phyloP scores from a whole-genome alignment of 2,113 vertebrate genomes.

The Chaetura pelagica region DNA sequence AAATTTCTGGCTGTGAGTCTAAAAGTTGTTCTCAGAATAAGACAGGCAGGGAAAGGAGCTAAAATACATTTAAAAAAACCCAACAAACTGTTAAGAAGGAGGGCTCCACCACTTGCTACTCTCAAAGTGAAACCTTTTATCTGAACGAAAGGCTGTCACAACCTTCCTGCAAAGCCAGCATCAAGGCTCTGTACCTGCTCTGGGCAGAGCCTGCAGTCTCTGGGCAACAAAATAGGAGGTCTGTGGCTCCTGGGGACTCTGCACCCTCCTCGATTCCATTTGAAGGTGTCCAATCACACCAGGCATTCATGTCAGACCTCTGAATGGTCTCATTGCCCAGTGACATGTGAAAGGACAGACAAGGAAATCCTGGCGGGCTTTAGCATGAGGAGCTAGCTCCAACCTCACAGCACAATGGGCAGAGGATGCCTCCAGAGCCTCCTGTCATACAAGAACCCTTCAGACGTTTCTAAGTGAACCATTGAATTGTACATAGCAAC shows the following conservation, averaged over 20 bases:
- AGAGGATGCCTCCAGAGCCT: neutral
- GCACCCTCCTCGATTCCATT: rapidly evolving
- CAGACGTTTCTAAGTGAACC: neutral
- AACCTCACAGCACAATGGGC: neutral
- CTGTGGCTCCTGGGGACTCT: neutral
- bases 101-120: neutral
- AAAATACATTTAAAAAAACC: neutral
- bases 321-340: neutral
- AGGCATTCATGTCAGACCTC: neutral
- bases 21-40: neutral
- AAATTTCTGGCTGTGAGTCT: neutral
- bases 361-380: neutral
- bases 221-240: rapidly evolving
- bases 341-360: rapidly evolving
- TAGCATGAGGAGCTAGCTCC: rapidly evolving
- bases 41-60: neutral
- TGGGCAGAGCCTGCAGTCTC: neutral
- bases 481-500: neutral
- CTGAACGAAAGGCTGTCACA: neutral
- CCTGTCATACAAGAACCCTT: neutral
- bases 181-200: rapidly evolving
- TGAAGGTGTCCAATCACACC: neutral
- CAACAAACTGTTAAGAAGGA: neutral
- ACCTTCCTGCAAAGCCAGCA: neutral
- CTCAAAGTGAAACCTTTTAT: neutral